phyloP scores from a whole-genome alignment of 2,113 vertebrate genomes.

The Osmerus mordax region DNA sequence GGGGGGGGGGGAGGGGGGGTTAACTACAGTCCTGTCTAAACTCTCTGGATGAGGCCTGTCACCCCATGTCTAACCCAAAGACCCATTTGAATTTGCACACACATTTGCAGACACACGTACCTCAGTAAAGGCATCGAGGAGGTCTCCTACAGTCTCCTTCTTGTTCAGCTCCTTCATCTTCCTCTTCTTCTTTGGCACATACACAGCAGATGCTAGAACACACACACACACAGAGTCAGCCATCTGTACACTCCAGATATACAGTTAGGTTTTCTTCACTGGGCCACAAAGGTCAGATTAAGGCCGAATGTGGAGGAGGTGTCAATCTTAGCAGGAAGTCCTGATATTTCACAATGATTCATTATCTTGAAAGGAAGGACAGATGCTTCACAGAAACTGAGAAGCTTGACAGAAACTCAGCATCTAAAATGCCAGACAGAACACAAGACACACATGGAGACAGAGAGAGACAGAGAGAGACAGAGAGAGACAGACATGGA shows the following conservation, averaged over 20 bases:
- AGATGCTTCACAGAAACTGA: no score
- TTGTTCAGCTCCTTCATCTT: slow-evolving; percentile 96
- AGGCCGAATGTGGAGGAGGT: no score
- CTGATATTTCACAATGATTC: no score
- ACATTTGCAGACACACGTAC: slow-evolving; percentile 51
- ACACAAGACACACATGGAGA: neutral
- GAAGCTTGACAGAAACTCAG: no score
- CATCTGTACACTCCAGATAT: neutral
- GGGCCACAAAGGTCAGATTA: no score
- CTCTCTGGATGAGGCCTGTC: no score
- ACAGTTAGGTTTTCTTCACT: neutral
- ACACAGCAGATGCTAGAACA: slow-evolving; percentile 76
- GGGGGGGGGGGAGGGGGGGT: neutral
- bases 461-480: neutral
- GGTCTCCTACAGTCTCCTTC: slow-evolving; percentile 89
- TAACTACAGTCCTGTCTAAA: neutral
- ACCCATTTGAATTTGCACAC: no score
- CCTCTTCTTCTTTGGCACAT: slow-evolving; percentile 95
- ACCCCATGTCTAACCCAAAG: no score
- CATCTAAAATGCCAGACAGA: no score
- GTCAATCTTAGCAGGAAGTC: no score
- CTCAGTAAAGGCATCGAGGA: slow-evolving; percentile 97
- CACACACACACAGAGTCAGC: neutral
- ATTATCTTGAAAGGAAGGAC: no score
- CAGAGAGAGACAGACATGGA: neutral